Evolutionary conservation across 2,888 invertebrate genomes (phyloP).

Genomic region (Drosophila dives): DNA sequence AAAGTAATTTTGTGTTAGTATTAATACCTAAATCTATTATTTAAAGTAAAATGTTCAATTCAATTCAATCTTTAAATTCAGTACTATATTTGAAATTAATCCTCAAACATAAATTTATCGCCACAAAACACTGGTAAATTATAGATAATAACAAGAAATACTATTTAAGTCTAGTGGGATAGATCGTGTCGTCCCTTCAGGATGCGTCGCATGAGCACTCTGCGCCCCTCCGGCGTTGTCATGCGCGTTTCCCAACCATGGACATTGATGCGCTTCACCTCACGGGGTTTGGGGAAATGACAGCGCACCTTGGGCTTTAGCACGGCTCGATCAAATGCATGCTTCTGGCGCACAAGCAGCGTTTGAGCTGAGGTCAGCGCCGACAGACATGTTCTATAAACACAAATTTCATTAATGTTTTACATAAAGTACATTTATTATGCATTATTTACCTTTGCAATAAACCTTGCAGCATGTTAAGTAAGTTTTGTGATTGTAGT

Average conservation of each 20-base stretch:
- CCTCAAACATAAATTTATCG: not conserved
- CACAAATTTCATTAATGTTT: not conserved
- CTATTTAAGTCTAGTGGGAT: constrained; percentile 86
- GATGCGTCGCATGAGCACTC: constrained; percentile 90
- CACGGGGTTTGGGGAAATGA: constrained; percentile 91
- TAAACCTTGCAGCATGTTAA: constrained; percentile 72
- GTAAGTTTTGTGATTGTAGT: constrained; percentile 44
- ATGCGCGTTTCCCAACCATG: constrained; percentile 90
- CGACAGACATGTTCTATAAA: constrained; percentile 59
- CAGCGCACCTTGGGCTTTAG: constrained; percentile 82
- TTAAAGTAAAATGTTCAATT: no score
- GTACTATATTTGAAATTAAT: not conserved
- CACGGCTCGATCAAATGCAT: constrained; percentile 78
- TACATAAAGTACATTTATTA: constrained; percentile 10
- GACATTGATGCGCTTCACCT: constrained; percentile 89
- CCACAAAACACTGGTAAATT: not conserved
- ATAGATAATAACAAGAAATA: not conserved
- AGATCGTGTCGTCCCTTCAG: constrained; percentile 90
- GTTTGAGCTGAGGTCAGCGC: constrained; percentile 61
- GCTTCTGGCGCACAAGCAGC: constrained; percentile 75
- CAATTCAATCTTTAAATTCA: not conserved
- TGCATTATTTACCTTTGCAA: constrained; percentile 68
- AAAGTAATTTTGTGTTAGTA: not conserved
- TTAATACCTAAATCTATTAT: not conserved
- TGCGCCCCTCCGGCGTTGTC: constrained; percentile 89